Evolutionary conservation across 2,113 vertebrate species (phyloP).

Genomic region (Microtus pennsylvanicus): DNA sequence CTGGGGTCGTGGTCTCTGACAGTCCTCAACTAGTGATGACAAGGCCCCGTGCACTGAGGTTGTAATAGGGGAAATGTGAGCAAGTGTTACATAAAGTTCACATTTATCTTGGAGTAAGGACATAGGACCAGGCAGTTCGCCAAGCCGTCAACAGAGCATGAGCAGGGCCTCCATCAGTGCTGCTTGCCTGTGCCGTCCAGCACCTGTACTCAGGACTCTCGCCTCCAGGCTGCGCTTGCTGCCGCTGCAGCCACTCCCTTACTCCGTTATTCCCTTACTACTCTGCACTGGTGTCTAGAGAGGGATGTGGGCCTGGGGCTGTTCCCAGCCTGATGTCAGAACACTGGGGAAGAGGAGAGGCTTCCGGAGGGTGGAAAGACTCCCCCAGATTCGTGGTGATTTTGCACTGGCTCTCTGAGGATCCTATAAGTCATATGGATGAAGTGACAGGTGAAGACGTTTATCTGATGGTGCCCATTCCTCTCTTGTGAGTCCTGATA

Average conservation of each 20-base stretch:
- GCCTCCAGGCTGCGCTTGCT: too few species aligned
- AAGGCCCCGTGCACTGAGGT: too few species aligned
- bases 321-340: not conserved
- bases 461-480: not conserved
- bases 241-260: rapidly evolving
- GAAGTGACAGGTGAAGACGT: not conserved
- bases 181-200: not conserved
- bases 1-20: not conserved
- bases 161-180: not conserved
- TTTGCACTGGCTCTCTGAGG: not conserved
- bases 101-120: not conserved
- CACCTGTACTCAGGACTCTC: not conserved
- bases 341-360: not conserved
- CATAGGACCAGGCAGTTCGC: not conserved
- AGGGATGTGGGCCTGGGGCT: not conserved
- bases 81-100: not conserved
- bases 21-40: not conserved
- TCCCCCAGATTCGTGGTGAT: not conserved
- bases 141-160: rapidly evolving
- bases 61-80: too few species aligned
- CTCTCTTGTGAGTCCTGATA: not conserved
- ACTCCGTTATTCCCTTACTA: too few species aligned
- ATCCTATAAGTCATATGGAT: not conserved
- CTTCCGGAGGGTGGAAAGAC: not conserved
- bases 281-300: not conserved